Conservation (phyloP, 1,140 invertebrate genomes). For the Aphaenogaster rudis region DNA sequence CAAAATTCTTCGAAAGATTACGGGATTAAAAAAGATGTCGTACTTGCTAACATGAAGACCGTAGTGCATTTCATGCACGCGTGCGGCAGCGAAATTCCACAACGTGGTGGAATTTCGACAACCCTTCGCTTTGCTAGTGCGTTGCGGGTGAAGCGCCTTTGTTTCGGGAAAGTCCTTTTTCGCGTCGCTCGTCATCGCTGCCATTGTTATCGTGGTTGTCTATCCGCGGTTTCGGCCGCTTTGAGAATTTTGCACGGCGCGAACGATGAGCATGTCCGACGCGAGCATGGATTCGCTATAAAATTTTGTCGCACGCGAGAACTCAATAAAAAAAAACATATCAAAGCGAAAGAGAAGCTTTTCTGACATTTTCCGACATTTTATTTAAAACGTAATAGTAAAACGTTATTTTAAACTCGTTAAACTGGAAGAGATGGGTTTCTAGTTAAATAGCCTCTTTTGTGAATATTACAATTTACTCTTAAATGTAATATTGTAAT, state of each 20-base stretch:
- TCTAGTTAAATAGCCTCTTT: not conserved
- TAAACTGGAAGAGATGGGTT: not conserved
- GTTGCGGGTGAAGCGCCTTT: constrained; percentile 33
- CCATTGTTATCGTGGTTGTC: constrained; percentile 55
- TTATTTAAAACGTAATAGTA: constrained; percentile 18
- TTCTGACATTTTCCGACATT: constrained; percentile 3
- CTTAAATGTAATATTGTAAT: not conserved
- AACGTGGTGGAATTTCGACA: constrained; percentile 55
- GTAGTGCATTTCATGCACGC: constrained; percentile 35
- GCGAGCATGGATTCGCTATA: constrained; percentile 1
- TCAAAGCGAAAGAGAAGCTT: not conserved
- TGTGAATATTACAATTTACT: not conserved
- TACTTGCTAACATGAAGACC: constrained; percentile 6
- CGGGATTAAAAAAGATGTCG: constrained; percentile 6
- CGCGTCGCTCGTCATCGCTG: constrained; percentile 29
- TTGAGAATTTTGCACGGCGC: constrained; percentile 37
- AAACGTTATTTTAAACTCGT: not conserved
- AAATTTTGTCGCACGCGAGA: not conserved
- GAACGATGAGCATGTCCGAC: constrained; percentile 13
- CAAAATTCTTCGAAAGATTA: constrained; percentile 29
- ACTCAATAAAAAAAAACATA: constrained; percentile 20
- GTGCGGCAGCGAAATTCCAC: constrained; percentile 20
- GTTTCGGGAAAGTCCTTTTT: constrained; percentile 51
- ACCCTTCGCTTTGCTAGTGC: constrained; percentile 18
- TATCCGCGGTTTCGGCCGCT: constrained; percentile 30